Base-by-base conservation (phyloP, 2,797 vertebrate species). In the Ammospiza maritima region DNA sequence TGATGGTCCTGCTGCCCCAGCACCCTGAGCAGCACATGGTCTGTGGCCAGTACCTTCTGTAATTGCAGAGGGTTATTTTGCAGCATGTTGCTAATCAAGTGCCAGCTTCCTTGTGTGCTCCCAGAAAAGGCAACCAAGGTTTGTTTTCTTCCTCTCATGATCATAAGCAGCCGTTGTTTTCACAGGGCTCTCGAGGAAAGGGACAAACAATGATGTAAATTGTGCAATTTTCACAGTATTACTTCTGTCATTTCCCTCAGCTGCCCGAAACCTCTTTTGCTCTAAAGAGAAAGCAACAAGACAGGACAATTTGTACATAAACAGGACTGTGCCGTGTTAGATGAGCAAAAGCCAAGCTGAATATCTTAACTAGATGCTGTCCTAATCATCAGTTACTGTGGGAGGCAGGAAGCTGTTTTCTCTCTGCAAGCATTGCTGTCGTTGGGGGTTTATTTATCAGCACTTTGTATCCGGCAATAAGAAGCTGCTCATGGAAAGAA, bases 121-220 rank as follows among this genome's bases (percentile, higher is more conserved):
- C 34, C 53, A 90, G 53, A 81, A 95, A 86, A 71, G 70, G 90
- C 92, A 97, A 92, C 32, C 61, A 84, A 93, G 89, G 81, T 89
- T 94, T 96, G 90, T 96, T 96, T 94, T 72, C 66, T 72, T 89
- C 48, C 66, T 85, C 54, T 64, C 51, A 40, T 87, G 50, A 66
- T 44, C 58, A 90, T 96, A 97, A 96, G 88, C 95, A 96, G 96
- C 84, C 45, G 8, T 78, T 95, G 88, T 95, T 97, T 97, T 92
- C 90, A 88, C 79, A 92, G 50, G 38, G 89, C 91, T 96, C 88
- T 85, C 19, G 10, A 81, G 87, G 71, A 78, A 95, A 85, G 75
- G 67, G 71, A 96, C 84, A 97, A 97, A 97, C 88, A 95, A 88
- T 10, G 0, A 34, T 53, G 67, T 61, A 93, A 91, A 83, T 96